These are phyloP conservation scores for Lepidocolaptes lacrymiger DNA, from an alignment of 2,797 vertebrate species.

Conservation along the genomic window DNA sequence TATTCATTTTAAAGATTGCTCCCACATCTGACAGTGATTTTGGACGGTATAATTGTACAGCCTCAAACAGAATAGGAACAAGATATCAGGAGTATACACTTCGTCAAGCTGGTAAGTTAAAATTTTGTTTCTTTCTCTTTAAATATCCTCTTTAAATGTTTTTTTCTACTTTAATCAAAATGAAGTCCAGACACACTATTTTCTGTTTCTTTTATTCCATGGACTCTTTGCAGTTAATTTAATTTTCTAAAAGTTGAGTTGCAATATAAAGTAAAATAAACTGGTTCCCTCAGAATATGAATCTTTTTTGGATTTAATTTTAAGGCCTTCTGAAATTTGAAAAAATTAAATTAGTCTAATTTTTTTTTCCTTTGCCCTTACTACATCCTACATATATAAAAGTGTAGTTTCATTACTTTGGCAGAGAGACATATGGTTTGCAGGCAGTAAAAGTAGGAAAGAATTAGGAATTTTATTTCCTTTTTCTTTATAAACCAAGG, in stretches of 20 bases:
- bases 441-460: not conserved
- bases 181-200: not conserved
- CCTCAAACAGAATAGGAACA: slow-evolving; percentile 93
- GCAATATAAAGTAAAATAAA: not conserved
- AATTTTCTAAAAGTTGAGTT: not conserved
- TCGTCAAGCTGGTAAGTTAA: slow-evolving; percentile 91
- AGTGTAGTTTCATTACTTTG: not conserved
- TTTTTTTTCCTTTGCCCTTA: not conserved
- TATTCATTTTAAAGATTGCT: slow-evolving; percentile 81
- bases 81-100: slow-evolving; percentile 94
- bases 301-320: not conserved
- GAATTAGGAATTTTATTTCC: not conserved
- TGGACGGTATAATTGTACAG: slow-evolving; percentile 95
- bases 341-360: not conserved
- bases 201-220: not conserved
- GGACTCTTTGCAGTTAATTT: not conserved
- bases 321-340: not conserved
- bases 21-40: slow-evolving; percentile 95
- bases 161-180: not conserved
- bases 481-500: not conserved
- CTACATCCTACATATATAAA: not conserved
- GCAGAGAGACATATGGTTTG: not conserved
- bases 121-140: not conserved
- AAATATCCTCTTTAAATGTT: not conserved
- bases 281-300: not conserved